These are phyloP conservation scores for Embiotoca jacksoni DNA, from an alignment of 2,113 vertebrate genomes.

Conservation along the genomic window DNA sequence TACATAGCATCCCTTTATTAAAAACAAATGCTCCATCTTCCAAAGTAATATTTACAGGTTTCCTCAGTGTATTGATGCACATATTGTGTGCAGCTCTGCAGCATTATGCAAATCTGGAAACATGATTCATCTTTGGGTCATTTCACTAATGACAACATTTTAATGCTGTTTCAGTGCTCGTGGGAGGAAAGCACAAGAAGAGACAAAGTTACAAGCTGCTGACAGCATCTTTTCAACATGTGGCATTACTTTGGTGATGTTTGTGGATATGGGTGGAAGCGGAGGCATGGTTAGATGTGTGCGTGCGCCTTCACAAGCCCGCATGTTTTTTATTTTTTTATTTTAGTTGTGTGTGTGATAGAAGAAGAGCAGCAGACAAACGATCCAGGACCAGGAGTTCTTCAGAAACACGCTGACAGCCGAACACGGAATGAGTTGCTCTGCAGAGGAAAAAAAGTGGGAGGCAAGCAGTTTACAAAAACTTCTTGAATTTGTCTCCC, in stretches of 20 bases:
- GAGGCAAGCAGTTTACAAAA: conserved; percentile 11
- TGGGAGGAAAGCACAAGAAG: neutral
- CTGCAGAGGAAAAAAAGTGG: conserved; percentile 68
- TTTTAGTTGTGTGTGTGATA: conserved; percentile 48
- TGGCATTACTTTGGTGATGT: conserved; percentile 18
- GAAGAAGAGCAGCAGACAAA: conserved; percentile 64
- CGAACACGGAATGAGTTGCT: conserved; percentile 74
- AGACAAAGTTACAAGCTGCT: neutral
- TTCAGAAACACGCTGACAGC: conserved; percentile 80
- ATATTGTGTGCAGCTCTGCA: conserved; percentile 7
- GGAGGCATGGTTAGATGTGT: conserved; percentile 7
- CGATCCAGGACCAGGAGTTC: conserved; percentile 68
- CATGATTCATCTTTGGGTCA: conserved; percentile 5
- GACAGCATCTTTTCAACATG: conserved; percentile 3
- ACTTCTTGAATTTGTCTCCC: conserved; percentile 6
- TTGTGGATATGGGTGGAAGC: conserved; percentile 18
- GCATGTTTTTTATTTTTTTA: conserved; percentile 9
- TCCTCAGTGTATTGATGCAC: conserved; percentile 6
- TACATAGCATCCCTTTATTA: conserved; percentile 55
- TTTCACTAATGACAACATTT: conserved; percentile 10
- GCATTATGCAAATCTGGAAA: conserved; percentile 23
- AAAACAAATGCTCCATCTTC: conserved; percentile 51
- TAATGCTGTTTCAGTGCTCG: neutral
- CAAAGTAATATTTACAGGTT: conserved; percentile 36
- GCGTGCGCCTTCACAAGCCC: conserved; percentile 18